Evolutionary conservation across 2,113 vertebrate species (phyloP).

Genomic region (Salvelinus alpinus): DNA sequence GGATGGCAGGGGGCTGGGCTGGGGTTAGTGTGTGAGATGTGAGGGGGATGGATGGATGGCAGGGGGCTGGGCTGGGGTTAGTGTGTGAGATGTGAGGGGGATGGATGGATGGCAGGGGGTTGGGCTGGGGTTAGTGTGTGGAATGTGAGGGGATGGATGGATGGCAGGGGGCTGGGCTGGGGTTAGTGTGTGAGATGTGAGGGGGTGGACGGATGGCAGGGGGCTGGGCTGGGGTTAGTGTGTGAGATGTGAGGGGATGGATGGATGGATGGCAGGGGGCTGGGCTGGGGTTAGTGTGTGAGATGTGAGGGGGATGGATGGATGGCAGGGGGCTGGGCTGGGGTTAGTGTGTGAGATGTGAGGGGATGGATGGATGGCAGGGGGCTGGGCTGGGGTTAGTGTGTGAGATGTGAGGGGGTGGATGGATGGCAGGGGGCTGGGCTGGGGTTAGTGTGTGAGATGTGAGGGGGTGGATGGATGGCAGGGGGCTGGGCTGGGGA

Average conservation of each 20-base stretch:
- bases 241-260: not conserved
- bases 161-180: conserved; percentile 21
- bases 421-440: conserved; percentile 39
- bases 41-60: conserved; percentile 16
- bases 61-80: conserved; percentile 45
- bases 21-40: too few species aligned
- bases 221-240: too few species aligned
- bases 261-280: conserved; percentile 34
- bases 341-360: not conserved
- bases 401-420: not conserved
- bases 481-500: conserved; percentile 52
- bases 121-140: not conserved
- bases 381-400: not conserved
- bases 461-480: not conserved
- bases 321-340: too few species aligned
- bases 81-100: too few species aligned
- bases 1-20: conserved; percentile 46
- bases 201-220: conserved; percentile 29
- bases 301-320: too few species aligned
- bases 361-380: conserved; percentile 24
- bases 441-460: too few species aligned
- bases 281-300: conserved; percentile 27
- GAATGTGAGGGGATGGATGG: not conserved
- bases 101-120: too few species aligned
- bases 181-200: not conserved